Conservation (phyloP, 2,888 invertebrate genomes). For the Luperina nickerlii region DNA sequence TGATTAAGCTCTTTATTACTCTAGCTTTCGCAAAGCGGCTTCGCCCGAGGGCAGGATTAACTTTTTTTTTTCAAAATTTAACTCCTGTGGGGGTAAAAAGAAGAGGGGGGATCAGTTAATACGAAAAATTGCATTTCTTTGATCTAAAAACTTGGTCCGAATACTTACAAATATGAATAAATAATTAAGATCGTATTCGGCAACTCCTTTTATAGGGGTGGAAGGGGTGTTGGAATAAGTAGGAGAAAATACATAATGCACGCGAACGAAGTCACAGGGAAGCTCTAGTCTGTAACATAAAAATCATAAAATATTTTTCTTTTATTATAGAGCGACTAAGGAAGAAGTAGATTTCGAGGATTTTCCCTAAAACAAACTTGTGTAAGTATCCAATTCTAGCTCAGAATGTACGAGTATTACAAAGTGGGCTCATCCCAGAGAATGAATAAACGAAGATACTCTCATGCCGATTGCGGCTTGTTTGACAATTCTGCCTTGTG, state of each 20-base stretch:
- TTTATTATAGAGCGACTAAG: background rate
- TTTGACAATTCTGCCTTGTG: background rate
- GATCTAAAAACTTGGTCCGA: background rate
- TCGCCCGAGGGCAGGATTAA: background rate
- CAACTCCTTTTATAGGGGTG: background rate
- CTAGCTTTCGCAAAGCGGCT: background rate
- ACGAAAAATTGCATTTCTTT: background rate
- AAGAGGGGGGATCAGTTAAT: background rate
- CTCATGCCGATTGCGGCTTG: background rate
- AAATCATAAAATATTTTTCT: background rate
- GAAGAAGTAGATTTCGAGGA: constrained; percentile 1
- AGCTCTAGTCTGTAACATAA: background rate
- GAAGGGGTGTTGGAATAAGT: background rate
- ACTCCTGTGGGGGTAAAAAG: background rate
- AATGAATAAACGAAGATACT: background rate
- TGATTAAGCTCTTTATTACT: background rate
- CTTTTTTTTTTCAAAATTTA: background rate
- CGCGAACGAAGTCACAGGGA: background rate
- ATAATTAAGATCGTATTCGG: background rate
- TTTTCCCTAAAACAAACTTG: background rate
- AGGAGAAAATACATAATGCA: background rate
- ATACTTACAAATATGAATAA: background rate
- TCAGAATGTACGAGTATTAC: background rate
- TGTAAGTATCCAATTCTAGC: background rate
- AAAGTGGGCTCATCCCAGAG: background rate